Conservation (phyloP, 1,140 invertebrate genomes). For the Apis florea region DNA sequence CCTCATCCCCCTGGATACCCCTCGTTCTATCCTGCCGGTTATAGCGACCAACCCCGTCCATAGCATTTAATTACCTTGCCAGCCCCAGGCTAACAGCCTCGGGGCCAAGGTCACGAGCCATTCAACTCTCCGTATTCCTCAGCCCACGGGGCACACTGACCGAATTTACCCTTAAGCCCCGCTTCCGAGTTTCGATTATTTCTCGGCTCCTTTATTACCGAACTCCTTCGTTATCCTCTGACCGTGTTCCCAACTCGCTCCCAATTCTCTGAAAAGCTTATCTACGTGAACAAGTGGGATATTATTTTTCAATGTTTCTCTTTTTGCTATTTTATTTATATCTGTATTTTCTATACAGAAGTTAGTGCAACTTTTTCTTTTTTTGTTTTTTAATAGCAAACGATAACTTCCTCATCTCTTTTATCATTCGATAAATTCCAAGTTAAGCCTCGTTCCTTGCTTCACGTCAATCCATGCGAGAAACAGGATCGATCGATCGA, state of each 20-base stretch:
- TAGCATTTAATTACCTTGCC: slow-evolving; percentile 79
- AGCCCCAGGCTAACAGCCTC: slow-evolving; percentile 76
- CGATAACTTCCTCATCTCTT: no score
- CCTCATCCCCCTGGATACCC: slow-evolving; percentile 74
- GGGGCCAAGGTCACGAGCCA: slow-evolving; percentile 79
- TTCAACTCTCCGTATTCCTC: slow-evolving; percentile 76
- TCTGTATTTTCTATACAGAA: neutral
- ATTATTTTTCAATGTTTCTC: neutral
- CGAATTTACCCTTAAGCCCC: slow-evolving; percentile 74
- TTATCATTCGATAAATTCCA: neutral
- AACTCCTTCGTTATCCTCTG: slow-evolving; percentile 21
- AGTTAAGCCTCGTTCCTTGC: neutral
- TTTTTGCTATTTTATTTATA: neutral
- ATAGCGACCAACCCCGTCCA: slow-evolving; percentile 77
- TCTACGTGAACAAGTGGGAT: neutral
- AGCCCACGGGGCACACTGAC: slow-evolving; percentile 77
- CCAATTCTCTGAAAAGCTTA: neutral
- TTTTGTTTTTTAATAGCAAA: no score
- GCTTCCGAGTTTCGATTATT: slow-evolving; percentile 62
- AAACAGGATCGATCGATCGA: neutral
- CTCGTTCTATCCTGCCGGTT: slow-evolving; percentile 73
- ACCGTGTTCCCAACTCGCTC: slow-evolving; percentile 25
- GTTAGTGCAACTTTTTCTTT: no score
- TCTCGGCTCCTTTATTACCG: slow-evolving; percentile 56
- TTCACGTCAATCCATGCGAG: neutral